Percentiles rank a stretch among this genome's conserved stretches.
These are phyloP conservation scores for Panzeria rudis DNA, from an alignment of 2,888 invertebrate species.

Conservation along the genomic window DNA sequence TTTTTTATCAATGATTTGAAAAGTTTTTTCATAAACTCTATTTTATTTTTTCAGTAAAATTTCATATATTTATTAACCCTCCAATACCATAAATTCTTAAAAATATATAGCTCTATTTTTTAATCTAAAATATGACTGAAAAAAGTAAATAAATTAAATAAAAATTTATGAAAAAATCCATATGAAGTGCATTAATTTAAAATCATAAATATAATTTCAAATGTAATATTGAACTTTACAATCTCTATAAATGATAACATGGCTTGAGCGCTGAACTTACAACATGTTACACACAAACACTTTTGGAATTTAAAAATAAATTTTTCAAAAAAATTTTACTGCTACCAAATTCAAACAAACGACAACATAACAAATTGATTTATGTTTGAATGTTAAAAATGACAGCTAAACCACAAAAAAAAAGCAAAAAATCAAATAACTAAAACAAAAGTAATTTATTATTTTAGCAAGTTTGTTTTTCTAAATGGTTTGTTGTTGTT, in stretches of 20 bases:
- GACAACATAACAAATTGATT: conserved; percentile 69
- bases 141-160: conserved; percentile 18
- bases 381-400: conserved; percentile 55
- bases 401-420: conserved; percentile 39
- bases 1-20: conserved; percentile 14
- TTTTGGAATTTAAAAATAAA: conserved; percentile 34
- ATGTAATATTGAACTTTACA: conserved; percentile 51
- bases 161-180: not conserved
- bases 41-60: not conserved
- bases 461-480: conserved; percentile 35
- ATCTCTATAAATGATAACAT: conserved; percentile 42
- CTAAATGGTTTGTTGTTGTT: not conserved
- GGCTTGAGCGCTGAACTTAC: not conserved
- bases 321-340: conserved; percentile 21
- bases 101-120: not conserved
- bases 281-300: conserved; percentile 26
- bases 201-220: conserved; percentile 1
- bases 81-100: conserved; percentile 17
- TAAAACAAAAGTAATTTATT: conserved; percentile 52
- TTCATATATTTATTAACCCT: conserved; percentile 1
- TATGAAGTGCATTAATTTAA: conserved; percentile 18
- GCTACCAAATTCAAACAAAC: conserved; percentile 39
- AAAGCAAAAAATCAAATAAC: not conserved
- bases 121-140: conserved; percentile 29
- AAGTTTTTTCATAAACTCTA: not conserved